Percentiles rank a stretch among this genome's conserved stretches.
phyloP scores from a whole-genome alignment of 2,888 invertebrate genomes.

The Neelides folsomi region DNA sequence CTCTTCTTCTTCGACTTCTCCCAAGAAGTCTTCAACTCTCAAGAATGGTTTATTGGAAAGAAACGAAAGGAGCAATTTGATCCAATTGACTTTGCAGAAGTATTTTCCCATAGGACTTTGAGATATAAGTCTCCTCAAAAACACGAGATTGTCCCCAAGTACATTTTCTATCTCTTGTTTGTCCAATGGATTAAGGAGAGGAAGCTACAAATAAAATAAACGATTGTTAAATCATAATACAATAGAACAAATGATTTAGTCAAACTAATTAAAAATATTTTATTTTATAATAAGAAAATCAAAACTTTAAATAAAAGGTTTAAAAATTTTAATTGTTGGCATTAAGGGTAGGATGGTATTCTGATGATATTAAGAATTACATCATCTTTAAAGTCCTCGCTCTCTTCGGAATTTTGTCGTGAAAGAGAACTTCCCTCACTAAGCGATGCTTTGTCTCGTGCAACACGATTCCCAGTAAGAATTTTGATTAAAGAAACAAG shows the following conservation, averaged over 20 bases:
- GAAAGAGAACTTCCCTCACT: too few species aligned
- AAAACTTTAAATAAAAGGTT: background rate
- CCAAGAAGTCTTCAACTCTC: constrained; percentile 28
- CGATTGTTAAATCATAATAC: background rate
- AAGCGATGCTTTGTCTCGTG: constrained; percentile 21
- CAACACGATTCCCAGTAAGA: constrained; percentile 27
- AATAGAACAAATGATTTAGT: background rate
- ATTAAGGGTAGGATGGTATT: too few species aligned
- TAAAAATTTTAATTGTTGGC: background rate
- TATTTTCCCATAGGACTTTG: constrained; percentile 40
- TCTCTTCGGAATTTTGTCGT: too few species aligned
- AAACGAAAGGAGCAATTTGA: constrained; percentile 41
- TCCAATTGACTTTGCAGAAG: constrained; percentile 44
- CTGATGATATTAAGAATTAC: background rate
- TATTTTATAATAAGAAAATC: background rate
- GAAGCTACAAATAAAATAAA: constrained; percentile 1
- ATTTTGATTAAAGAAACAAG: constrained; percentile 35
- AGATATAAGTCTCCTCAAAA: constrained; percentile 44
- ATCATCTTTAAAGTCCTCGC: background rate
- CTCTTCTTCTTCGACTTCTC: constrained; percentile 29
- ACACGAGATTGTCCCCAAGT: constrained; percentile 46
- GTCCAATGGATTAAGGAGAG: constrained; percentile 22
- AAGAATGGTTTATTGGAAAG: constrained; percentile 33
- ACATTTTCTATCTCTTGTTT: constrained; percentile 36
- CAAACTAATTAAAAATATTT: background rate